phyloP scores from a whole-genome alignment of 1,140 invertebrate genomes.

The Sipha flava region DNA sequence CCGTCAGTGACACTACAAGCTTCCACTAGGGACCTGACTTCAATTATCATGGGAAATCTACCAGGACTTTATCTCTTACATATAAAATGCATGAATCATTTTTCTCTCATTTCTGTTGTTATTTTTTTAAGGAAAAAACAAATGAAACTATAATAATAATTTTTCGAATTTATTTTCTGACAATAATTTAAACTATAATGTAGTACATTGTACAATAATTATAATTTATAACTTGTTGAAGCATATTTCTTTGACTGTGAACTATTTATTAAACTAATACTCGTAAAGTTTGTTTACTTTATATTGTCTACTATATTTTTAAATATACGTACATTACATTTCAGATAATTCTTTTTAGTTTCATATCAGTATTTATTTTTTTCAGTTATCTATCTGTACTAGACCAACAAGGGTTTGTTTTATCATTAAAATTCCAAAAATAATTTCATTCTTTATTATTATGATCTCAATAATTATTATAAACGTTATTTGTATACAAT shows the following conservation, averaged over 20 bases:
- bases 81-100: conserved; percentile 25
- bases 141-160: background rate
- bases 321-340: too few relatives aligned
- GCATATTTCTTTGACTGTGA: too few relatives aligned
- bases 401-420: background rate
- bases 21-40: background rate
- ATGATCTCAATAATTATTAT: background rate
- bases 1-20: conserved; percentile 13
- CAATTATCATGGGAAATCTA: conserved; percentile 30
- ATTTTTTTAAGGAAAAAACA: background rate
- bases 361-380: too few relatives aligned
- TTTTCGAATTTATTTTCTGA: background rate
- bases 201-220: background rate
- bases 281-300: too few relatives aligned
- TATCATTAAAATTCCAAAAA: background rate
- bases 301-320: too few relatives aligned
- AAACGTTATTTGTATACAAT: background rate
- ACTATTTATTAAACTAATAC: too few relatives aligned
- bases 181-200: background rate
- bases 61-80: conserved; percentile 17
- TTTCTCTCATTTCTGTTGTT: background rate
- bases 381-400: too few relatives aligned
- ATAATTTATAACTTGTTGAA: too few relatives aligned
- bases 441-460: background rate
- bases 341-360: too few relatives aligned